Base-by-base conservation (phyloP, 2,797 vertebrate genomes). In the Champsocephalus gunnari region DNA sequence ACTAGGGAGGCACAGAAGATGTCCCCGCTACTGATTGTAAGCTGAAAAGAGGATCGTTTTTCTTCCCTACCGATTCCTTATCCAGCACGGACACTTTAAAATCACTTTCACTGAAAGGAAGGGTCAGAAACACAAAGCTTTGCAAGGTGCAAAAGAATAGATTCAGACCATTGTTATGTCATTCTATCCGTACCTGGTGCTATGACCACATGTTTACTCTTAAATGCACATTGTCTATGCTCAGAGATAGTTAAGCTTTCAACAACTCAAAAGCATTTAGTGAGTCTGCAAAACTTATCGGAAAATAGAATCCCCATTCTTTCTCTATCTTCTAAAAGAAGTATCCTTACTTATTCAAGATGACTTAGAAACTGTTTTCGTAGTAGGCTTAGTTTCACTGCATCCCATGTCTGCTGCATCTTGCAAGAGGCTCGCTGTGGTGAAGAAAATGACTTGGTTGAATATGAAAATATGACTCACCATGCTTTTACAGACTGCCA, bases 1-100 rank as follows among this genome's bases (percentile, higher is more conserved):
- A 97, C 96, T 7, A 96, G 97, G 92, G 95, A 96, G 64, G 97
- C 97, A 62, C 98, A 99, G 95, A 98, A 97, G 93, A 94, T 99
- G 93, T 88, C 96, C 56, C 91, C 96, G 19, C 90, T 99, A 56
- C 81, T 99, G 77, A 93, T 95, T 85, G 98, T 99, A 95, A 96
- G 97, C 68, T 57, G 11, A 24, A 38, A 9, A 38, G 34, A 38
- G 34, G 7, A n/a, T 56, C 44, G 11, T 1, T 1, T 57, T 54
- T 16, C 5, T 45, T 62, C 38, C 54, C 45, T 10, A 17, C 71
- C 12, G 24, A 63, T 54, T 75, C 47, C 7, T 44, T 3, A 54
- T 53, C 14, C 12, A 64, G 45, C 38, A 72, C 70, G 19, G 50
- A 73, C 51, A 41, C 19, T n/a, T 62, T 60, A 16, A 49, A 84